Conservation (phyloP, 2,113 vertebrate genomes). For the Stegastes partitus region DNA sequence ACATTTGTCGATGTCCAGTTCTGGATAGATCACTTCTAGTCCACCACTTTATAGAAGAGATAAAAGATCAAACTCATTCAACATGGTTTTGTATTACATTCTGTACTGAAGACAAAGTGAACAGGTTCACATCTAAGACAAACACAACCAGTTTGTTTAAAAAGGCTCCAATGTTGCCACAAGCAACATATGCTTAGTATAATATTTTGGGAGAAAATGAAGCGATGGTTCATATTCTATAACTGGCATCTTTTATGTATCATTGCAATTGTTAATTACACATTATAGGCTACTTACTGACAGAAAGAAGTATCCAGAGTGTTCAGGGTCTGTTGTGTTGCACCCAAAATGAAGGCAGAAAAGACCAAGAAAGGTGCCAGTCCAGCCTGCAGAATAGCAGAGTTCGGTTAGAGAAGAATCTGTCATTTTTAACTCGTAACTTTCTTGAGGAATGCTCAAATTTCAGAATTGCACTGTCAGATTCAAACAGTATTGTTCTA, state of each 20-base stretch:
- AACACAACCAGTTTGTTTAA: background rate
- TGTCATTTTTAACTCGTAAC: background rate
- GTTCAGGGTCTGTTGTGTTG: slow-evolving; percentile 21
- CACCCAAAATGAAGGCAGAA: slow-evolving; percentile 26
- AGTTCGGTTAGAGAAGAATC: background rate
- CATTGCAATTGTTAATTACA: background rate
- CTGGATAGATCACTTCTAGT: slow-evolving; percentile 77
- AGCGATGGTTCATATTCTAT: background rate
- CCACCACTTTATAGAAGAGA: slow-evolving; percentile 69
- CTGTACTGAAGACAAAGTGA: background rate
- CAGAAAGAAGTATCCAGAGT: slow-evolving; percentile 65
- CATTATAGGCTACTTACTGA: slow-evolving; percentile 55
- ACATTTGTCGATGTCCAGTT: slow-evolving; percentile 70
- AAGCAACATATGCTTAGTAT: background rate
- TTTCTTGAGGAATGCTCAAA: background rate
- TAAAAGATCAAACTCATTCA: slow-evolving; percentile 4
- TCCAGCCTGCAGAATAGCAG: slow-evolving; percentile 51
- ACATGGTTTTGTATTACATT: background rate
- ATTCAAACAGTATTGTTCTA: background rate
- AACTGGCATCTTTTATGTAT: background rate
- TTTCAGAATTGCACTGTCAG: background rate
- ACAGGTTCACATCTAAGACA: background rate
- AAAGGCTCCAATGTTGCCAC: background rate
- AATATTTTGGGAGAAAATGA: slow-evolving; percentile 4
- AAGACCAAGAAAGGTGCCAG: slow-evolving; percentile 31